Evolutionary conservation across 1,140 invertebrate genomes (phyloP).

Genomic region (Tyrophagus putrescentiae): DNA sequence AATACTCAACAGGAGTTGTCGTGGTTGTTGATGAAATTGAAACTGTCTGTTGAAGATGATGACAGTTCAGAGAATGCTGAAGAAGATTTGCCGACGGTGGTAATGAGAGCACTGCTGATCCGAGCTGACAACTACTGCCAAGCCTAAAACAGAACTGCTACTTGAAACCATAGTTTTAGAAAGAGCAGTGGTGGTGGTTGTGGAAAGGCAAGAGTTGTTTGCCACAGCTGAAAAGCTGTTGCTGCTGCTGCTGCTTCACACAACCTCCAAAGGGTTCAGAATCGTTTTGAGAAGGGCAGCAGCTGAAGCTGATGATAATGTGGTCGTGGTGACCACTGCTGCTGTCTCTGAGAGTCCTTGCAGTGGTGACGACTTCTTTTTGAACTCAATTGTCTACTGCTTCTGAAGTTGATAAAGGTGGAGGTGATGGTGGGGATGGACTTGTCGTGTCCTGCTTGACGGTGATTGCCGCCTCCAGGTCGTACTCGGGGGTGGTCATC

Average conservation of each 20-base stretch:
- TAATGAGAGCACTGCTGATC: no score
- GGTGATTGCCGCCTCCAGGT: background rate
- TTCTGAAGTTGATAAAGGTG: background rate
- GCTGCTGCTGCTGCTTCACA: no score
- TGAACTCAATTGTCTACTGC: no score
- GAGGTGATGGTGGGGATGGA: background rate
- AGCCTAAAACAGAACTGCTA: background rate
- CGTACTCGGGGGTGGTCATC: background rate
- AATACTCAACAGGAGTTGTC: conserved; percentile 8
- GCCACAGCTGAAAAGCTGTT: no score
- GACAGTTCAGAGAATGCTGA: background rate
- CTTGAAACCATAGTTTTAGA: conserved; percentile 22
- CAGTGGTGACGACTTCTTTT: no score
- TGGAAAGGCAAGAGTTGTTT: background rate
- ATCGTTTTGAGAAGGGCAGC: background rate
- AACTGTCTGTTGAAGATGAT: conserved; percentile 26
- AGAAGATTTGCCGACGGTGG: no score
- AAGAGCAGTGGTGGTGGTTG: background rate
- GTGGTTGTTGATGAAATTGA: conserved; percentile 10
- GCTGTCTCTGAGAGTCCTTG: background rate
- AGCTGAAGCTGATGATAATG: background rate
- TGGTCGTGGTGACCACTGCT: background rate
- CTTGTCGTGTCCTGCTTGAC: background rate
- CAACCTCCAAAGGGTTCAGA: no score
- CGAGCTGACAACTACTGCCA: background rate